Evolutionary conservation across 2,797 vertebrate species (phyloP).

Genomic region (Eulemur mongoz): DNA sequence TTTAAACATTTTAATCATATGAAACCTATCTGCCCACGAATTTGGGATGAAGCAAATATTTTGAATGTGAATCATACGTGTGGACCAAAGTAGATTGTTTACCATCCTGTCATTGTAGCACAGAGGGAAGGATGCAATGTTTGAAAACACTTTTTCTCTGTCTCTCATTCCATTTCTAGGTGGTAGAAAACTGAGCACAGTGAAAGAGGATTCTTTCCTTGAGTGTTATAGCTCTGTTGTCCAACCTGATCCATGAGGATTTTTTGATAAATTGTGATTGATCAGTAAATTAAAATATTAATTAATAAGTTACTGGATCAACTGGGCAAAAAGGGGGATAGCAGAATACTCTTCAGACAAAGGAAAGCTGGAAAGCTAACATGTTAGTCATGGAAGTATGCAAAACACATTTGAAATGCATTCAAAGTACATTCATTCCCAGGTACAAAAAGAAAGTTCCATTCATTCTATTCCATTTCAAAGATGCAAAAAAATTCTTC

Average conservation of each 20-base stretch:
- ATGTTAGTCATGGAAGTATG: background rate
- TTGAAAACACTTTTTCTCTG: slow-evolving; percentile 29
- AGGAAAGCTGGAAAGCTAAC: background rate
- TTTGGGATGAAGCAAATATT: background rate
- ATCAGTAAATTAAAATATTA: slow-evolving; percentile 6
- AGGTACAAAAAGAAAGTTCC: slow-evolving; percentile 28
- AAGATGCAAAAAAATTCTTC: slow-evolving; percentile 16
- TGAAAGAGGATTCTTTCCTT: background rate
- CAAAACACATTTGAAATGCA: slow-evolving; percentile 41
- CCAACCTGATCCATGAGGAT: background rate
- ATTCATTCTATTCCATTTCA: slow-evolving; percentile 47
- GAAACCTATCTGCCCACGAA: background rate
- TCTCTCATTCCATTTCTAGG: background rate
- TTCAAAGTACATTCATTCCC: background rate
- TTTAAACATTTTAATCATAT: slow-evolving; percentile 8
- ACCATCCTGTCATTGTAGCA: background rate
- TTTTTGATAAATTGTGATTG: slow-evolving; percentile 14
- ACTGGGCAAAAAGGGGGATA: background rate
- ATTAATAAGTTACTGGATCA: background rate
- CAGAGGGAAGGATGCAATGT: background rate
- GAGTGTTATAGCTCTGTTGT: background rate
- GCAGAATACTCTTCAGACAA: background rate
- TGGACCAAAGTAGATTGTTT: background rate
- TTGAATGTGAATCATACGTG: background rate
- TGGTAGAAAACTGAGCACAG: background rate